A percentile compares a stretch with the other conserved stretches of the same genome.
Evolutionary conservation across 2,888 invertebrate species (phyloP).

Genomic region (Ichneumoninae sp.): DNA sequence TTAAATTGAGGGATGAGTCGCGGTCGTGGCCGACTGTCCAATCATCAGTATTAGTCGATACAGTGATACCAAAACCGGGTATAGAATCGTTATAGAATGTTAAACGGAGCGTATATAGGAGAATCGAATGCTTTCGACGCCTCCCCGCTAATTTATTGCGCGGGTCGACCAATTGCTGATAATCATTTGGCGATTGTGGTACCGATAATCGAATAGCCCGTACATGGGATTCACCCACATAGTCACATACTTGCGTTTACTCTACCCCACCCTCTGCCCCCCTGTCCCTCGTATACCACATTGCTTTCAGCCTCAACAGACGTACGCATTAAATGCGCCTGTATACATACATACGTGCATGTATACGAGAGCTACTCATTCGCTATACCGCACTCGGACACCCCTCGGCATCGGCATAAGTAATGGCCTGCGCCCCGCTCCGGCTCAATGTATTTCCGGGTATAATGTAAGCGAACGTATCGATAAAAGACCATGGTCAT

Average conservation of each 20-base stretch:
- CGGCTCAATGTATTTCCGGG: conserved; percentile 70
- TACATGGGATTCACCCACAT: conserved; percentile 68
- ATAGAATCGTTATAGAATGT: conserved; percentile 19
- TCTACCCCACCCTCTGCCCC: conserved; percentile 29
- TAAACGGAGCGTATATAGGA: conserved; percentile 9
- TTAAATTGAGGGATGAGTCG: neutral
- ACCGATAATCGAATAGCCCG: conserved; percentile 75
- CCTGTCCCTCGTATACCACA: conserved; percentile 32
- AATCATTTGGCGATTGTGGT: conserved; percentile 76
- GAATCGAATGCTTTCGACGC: conserved; percentile 35
- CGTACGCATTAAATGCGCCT: conserved; percentile 51
- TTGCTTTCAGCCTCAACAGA: conserved; percentile 49
- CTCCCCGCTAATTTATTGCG: conserved; percentile 72
- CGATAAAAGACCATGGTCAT: conserved; percentile 70
- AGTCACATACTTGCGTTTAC: conserved; percentile 66
- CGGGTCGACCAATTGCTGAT: conserved; percentile 73
- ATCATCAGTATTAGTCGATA: conserved; percentile 19
- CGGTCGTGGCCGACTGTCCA: conserved; percentile 3
- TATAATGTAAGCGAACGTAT: conserved; percentile 72
- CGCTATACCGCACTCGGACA: conserved; percentile 47
- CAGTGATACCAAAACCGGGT: conserved; percentile 2
- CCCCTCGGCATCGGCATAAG: conserved; percentile 64
- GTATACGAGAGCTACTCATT: conserved; percentile 54
- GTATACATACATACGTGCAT: conserved; percentile 36
- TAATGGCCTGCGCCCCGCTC: conserved; percentile 61